A percentile compares a stretch with the other conserved stretches of the same genome.
Evolutionary conservation across 2,888 invertebrate genomes (phyloP).

Genomic region (Andrena marginata): DNA sequence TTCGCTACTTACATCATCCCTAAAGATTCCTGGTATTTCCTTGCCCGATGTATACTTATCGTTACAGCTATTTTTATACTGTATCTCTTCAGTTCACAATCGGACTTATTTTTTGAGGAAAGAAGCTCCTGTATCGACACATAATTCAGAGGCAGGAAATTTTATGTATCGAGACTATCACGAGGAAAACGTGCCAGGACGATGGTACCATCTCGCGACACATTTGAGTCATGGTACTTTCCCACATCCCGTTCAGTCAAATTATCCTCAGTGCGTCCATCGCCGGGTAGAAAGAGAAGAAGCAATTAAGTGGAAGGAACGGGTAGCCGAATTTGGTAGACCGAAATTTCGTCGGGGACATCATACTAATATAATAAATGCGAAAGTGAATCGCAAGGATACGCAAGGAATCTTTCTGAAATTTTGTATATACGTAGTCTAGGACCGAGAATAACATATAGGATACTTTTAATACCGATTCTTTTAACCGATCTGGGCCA

Average conservation of each 20-base stretch:
- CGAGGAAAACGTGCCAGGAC: neutral
- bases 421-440: too few species aligned
- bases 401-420: too few species aligned
- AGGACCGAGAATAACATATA: too few species aligned
- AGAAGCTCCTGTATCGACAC: neutral
- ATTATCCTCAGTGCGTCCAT: constrained; percentile 8
- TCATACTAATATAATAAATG: too few species aligned
- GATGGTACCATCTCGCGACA: constrained; percentile 32
- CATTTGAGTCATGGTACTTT: constrained; percentile 71
- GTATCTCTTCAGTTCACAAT: neutral
- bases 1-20: neutral
- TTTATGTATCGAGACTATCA: constrained; percentile 15
- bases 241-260: constrained; percentile 42
- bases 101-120: neutral
- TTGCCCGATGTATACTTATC: neutral
- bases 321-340: neutral
- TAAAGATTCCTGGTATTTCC: neutral
- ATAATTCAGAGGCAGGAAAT: neutral
- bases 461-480: too few species aligned
- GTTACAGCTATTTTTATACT: too few species aligned
- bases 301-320: neutral
- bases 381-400: too few species aligned
- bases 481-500: too few species aligned
- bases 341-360: neutral
- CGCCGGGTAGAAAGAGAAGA: neutral